These are phyloP conservation scores for Trinectes maculatus DNA, from an alignment of 2,113 vertebrate genomes.

Conservation along the genomic window DNA sequence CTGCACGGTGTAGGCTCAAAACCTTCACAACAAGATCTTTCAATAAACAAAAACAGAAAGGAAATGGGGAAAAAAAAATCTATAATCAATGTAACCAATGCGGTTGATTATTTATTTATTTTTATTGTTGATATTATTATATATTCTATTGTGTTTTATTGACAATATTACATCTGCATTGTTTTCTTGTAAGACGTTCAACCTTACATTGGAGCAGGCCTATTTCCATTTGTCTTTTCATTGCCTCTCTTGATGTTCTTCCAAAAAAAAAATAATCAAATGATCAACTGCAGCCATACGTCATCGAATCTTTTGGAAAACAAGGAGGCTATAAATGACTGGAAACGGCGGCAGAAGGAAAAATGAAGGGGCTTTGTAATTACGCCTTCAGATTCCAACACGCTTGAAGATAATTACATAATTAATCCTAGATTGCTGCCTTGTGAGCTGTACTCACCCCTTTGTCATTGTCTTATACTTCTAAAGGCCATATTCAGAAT, in stretches of 20 bases:
- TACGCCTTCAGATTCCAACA: constrained; percentile 62
- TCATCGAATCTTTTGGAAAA: constrained; percentile 62
- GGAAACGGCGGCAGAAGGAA: constrained; percentile 54
- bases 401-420: constrained; percentile 71
- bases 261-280: constrained; percentile 18
- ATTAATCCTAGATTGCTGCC: constrained; percentile 69
- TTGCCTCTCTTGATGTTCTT: constrained; percentile 26
- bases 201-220: background rate
- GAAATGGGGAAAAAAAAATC: constrained; percentile 1
- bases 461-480: constrained; percentile 40
- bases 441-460: constrained; percentile 33
- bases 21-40: too few species aligned
- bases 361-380: constrained; percentile 73
- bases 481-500: constrained; percentile 25
- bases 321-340: constrained; percentile 59
- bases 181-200: too few species aligned
- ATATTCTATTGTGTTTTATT: too few species aligned
- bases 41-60: background rate
- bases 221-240: constrained; percentile 6
- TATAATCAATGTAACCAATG: constrained; percentile 12
- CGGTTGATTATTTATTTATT: too few species aligned
- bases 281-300: constrained; percentile 43
- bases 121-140: too few species aligned
- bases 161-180: background rate
- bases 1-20: background rate